Evolutionary conservation across 1,140 invertebrate genomes (phyloP), one percentile per base, ranked within the genome.

Genomic region (Sycophaga agraensis): DNA sequence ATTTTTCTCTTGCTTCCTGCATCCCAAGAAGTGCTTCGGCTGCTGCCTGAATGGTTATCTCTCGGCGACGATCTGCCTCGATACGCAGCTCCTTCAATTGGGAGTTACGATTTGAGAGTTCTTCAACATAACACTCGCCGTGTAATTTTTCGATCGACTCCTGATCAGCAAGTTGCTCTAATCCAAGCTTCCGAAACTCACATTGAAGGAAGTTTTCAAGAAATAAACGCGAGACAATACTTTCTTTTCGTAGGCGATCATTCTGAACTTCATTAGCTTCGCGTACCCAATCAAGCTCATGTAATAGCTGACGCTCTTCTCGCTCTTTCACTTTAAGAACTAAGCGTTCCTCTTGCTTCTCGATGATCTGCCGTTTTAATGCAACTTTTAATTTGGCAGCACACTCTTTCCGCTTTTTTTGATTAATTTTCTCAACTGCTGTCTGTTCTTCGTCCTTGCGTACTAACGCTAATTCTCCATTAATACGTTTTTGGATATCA

Each of bases 361-460:
- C 51, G 1, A 53, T 42, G 7, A 73, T 67, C 51, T 76, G 73
- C 1, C 62, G 31, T 1, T 66, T 42, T 14, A 79, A 45, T 39
- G 68, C 53, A 2, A 19, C 12, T 6, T 65, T 67, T 35, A 73
- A 71, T 5, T 70, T 43, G 37, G 57, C 39, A 1, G 40, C 34
- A 2, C 56, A 59, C 24, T 43, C 40, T 0, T 26, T 16, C n/a
- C n/a, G n/a, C n/a, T n/a, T n/a, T n/a, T n/a, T n/a, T n/a, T n/a
- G n/a, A n/a, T n/a, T n/a, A n/a, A n/a, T n/a, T n/a, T n/a, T n/a
- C n/a, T n/a, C n/a, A n/a, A n/a, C n/a, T n/a, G n/a, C n/a, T n/a
- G n/a, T n/a, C n/a, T n/a, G n/a, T n/a, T n/a, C n/a, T n/a, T n/a
- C n/a, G n/a, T n/a, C n/a, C n/a, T n/a, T n/a, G n/a, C n/a, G n/a